Evolutionary conservation across 2,113 vertebrate species (phyloP).

Genomic region (Pteruthius melanotis): DNA sequence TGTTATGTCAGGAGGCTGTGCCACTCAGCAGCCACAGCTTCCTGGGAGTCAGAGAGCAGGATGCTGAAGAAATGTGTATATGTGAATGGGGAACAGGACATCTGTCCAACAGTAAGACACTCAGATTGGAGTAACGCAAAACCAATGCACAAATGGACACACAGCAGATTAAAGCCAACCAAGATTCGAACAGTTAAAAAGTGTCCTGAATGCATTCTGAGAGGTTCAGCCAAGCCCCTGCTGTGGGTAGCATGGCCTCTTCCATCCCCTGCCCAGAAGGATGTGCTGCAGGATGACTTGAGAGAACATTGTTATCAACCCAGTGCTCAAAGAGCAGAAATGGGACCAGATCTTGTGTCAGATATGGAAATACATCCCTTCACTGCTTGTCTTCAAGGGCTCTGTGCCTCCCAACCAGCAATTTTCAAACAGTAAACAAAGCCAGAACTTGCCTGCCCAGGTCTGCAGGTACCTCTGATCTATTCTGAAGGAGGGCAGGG

Average conservation of each 20-base stretch:
- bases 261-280: background rate
- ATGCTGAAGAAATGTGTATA: background rate
- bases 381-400: background rate
- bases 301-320: background rate
- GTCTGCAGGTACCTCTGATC: conserved; percentile 29
- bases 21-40: background rate
- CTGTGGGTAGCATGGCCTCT: background rate
- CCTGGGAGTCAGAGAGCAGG: background rate
- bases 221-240: background rate
- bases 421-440: conserved; percentile 48
- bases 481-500: conserved; percentile 30
- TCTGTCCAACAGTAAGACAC: background rate
- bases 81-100: background rate
- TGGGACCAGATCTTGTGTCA: background rate
- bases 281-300: background rate
- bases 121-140: conserved; percentile 12
- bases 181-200: conserved; percentile 33
- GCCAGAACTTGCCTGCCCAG: conserved; percentile 42
- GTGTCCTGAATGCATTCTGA: conserved; percentile 16
- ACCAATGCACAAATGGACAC: conserved; percentile 15
- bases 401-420: conserved; percentile 2
- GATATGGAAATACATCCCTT: background rate
- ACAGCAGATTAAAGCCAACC: conserved; percentile 51
- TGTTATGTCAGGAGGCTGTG: background rate
- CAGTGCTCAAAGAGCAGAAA: background rate